A percentile compares a stretch with the other conserved stretches of the same genome.
phyloP scores from a whole-genome alignment of 2,113 vertebrate species.

The Capra hircus region DNA sequence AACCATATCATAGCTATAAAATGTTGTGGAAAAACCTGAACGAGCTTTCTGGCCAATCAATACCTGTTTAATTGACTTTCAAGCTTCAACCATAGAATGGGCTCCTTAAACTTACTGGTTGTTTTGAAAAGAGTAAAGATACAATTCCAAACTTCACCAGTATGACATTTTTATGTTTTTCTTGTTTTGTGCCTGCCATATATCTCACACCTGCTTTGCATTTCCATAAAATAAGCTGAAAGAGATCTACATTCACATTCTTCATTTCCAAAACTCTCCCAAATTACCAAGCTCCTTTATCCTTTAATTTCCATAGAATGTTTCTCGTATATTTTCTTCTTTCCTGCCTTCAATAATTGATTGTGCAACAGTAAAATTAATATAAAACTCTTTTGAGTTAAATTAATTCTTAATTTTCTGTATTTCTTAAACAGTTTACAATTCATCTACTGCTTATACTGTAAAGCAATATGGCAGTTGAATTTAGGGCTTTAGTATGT shows the following conservation, averaged over 20 bases:
- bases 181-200: background rate
- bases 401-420: constrained; percentile 4
- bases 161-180: background rate
- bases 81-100: background rate
- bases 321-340: background rate
- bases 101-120: background rate
- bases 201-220: background rate
- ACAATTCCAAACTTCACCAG: background rate
- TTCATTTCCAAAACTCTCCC: background rate
- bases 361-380: background rate
- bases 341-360: background rate
- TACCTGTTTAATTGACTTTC: background rate
- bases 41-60: background rate
- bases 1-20: background rate
- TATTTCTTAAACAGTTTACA: background rate
- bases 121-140: background rate
- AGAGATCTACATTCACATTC: background rate
- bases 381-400: constrained; percentile 8
- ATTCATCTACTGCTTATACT: background rate
- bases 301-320: background rate
- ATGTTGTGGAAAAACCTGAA: background rate
- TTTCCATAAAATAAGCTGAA: background rate
- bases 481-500: background rate
- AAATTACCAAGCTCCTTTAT: background rate
- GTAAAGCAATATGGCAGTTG: background rate